Evolutionary conservation across 2,113 vertebrate genomes (phyloP).

Genomic region (Sorex araneus): DNA sequence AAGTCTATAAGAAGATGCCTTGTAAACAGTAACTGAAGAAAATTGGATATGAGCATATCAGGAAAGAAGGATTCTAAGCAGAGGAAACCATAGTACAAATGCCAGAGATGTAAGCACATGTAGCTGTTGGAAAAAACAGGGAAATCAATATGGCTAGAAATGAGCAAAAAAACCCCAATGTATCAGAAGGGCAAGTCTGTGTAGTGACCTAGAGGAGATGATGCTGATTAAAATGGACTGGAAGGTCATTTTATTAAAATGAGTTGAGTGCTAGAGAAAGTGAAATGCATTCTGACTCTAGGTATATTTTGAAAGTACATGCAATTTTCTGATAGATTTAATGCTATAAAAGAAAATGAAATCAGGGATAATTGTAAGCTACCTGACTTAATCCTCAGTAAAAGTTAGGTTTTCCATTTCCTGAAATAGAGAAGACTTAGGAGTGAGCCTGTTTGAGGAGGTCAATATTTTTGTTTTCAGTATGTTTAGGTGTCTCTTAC

Average conservation of each 20-base stretch:
- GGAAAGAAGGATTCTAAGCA: background rate
- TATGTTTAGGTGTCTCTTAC: background rate
- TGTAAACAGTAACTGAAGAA: constrained; percentile 22
- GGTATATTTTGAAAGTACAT: background rate
- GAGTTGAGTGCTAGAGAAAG: background rate
- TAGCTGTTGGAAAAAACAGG: background rate
- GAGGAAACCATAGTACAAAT: background rate
- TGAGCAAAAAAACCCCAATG: background rate
- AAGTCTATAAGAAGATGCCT: constrained; percentile 14
- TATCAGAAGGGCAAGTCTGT: background rate
- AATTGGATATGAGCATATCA: background rate
- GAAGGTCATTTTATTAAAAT: background rate
- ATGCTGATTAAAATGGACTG: background rate
- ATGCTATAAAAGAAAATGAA: constrained; percentile 14
- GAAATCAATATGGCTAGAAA: background rate
- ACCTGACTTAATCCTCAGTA: background rate
- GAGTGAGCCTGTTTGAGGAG: background rate
- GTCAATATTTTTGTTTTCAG: background rate
- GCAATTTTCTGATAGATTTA: background rate
- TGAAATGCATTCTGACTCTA: background rate
- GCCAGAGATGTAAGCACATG: background rate
- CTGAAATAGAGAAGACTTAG: background rate
- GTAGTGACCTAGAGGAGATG: background rate
- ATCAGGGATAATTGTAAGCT: background rate
- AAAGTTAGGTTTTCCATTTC: background rate